Evolutionary conservation across 2,888 invertebrate genomes (phyloP), one percentile per base, ranked within the genome.

Genomic region (Acanthosepion esculentum): DNA sequence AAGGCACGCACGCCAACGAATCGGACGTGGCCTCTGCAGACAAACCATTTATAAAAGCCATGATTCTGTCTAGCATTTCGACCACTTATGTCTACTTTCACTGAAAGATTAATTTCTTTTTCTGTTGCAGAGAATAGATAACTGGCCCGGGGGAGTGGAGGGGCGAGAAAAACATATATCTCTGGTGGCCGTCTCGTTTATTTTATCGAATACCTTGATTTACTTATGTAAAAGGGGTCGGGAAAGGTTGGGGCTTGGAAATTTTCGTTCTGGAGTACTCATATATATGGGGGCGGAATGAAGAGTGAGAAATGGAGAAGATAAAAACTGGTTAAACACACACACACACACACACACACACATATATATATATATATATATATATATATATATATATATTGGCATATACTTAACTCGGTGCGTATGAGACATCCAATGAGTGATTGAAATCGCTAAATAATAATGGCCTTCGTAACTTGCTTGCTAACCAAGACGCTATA

Each of bases 41-140:
- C 78, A n/a, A 78, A n/a, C 78, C 78, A 78, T 78, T 78, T 78
- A 78, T 78, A 78, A 78, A 78, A 78, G 78, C 78, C n/a, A 78
- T 33, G 78, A 78, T 78, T 78, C 78, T 33, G 78, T 78, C 78
- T 33, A 78, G 78, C n/a, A n/a, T 78, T 78, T 15, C 78, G 78
- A 78, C 78, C 78, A 78, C 78, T 78, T 78, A 78, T 78, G 78
- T 78, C n/a, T n/a, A 78, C n/a, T 78, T 78, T 78, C 78, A 33
- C 12, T 15, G n/a, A 78, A 78, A 78, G 78, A 78, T 78, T 78
- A 33, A 78, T 78, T 33, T 78, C 78, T 78, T 33, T 78, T 78
- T 78, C n/a, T 78, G n/a, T 78, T n/a, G 78, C n/a, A n/a, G 78
- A 33, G n/a, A 78, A 78, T 78, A 78, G 78, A 78, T 78, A 78